A percentile compares a stretch with the other conserved stretches of the same genome.
Evolutionary conservation across 2,113 vertebrate species (phyloP).

Genomic region (Nycticryphes semicollaris): DNA sequence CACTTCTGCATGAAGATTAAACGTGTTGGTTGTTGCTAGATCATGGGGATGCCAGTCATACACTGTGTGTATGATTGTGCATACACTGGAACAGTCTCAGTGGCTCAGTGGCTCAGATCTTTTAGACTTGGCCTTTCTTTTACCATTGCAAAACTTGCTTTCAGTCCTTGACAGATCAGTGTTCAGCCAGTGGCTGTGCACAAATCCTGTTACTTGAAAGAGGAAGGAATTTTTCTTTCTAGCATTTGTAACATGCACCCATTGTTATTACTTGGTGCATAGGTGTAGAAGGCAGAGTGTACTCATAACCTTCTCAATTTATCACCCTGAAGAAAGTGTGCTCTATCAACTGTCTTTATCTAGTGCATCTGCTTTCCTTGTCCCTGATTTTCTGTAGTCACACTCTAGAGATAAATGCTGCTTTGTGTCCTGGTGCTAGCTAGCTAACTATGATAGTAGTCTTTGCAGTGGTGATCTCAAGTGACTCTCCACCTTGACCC

Average conservation of each 20-base stretch:
- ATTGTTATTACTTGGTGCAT: background rate
- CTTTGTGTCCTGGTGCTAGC: background rate
- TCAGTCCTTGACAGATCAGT: background rate
- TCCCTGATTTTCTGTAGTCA: background rate
- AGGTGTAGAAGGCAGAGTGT: background rate
- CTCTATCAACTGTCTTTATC: background rate
- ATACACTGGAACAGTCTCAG: background rate
- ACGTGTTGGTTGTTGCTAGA: background rate
- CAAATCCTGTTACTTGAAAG: background rate
- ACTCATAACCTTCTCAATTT: background rate
- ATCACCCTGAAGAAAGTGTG: background rate
- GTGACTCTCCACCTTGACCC: background rate
- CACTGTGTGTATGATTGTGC: too few species aligned
- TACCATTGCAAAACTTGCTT: background rate
- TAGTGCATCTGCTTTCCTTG: background rate
- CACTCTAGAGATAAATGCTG: background rate
- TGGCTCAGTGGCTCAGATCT: background rate
- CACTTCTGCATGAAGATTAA: background rate
- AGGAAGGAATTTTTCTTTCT: background rate
- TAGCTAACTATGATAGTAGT: background rate
- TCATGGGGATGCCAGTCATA: background rate
- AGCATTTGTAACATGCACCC: background rate
- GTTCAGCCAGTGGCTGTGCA: background rate
- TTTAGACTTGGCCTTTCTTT: background rate
- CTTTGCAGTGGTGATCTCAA: background rate